Base-by-base conservation (phyloP, 2,888 invertebrate genomes). In the Hirtodrosophila confusa region DNA sequence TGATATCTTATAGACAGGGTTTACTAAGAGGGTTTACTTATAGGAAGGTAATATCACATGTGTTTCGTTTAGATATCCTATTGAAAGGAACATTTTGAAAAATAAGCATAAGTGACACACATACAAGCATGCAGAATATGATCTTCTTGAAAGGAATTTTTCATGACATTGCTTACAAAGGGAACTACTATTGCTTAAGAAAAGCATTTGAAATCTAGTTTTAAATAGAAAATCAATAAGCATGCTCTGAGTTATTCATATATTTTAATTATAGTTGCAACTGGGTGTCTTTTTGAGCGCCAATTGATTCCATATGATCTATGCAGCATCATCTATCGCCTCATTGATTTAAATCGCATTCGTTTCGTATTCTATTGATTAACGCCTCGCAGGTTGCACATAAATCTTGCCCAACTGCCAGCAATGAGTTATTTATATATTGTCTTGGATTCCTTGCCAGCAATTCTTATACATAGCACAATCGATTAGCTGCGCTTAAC, bases 391-490 rank as follows among this genome's bases (percentile, higher is more conserved):
- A 65, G 75, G 44, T 65, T 67, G 68, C 69, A 40, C 61, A 82
- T 82, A 85, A 85, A 85, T 85, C 85, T 75, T 62, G 35, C 11
- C 65, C 67, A 72, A 69, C 57, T 76, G 70, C 61, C 62, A 67
- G 57, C 50, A 62, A 47, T 55, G 10, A 48, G 35, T 47, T 56
- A 73, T 76, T 69, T 54, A 40, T 62, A 64, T 33, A 56, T 74
- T 49, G 58, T 55, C 39, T 33, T 35, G 6, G 41, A 48, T 43
- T 35, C 23, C 12, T 33, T 37, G 64, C 44, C 40, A 17, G 37
- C 44, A 33, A 9, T 33, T 41, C 54, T 60, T 58, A 47, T 55
- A 53, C 49, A 55, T 62, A 51, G 35, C 11, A 24, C 51, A 80
- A 82, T 82, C 80, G 78, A 80, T 80, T 80, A 53, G 75, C 40